A percentile compares a stretch with the other conserved stretches of the same genome.
phyloP scores from a whole-genome alignment of 2,113 vertebrate species.

The Anser cygnoides region DNA sequence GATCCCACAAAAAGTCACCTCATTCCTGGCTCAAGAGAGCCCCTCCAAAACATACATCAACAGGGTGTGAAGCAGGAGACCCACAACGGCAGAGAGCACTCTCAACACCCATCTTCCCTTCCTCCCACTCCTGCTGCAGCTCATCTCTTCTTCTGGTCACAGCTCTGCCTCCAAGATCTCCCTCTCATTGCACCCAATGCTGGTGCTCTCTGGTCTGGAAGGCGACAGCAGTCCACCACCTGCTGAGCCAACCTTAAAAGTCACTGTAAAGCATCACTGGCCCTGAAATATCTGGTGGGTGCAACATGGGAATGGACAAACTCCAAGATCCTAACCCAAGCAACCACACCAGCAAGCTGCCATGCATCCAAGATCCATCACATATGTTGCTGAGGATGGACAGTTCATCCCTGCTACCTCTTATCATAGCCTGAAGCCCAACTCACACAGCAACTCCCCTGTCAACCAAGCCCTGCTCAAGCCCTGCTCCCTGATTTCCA shows the following conservation, averaged over 20 bases:
- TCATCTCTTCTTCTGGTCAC: not conserved
- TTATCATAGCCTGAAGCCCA: not conserved
- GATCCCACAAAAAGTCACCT: not conserved
- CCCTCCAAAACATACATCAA: not conserved
- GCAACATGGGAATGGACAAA: not conserved
- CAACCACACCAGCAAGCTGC: not conserved
- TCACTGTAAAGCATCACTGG: not conserved
- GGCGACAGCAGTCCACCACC: not conserved
- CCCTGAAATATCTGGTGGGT: not conserved
- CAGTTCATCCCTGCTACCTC: not conserved
- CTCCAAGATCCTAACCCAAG: not conserved
- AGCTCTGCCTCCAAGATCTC: not conserved
- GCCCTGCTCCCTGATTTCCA: not conserved
- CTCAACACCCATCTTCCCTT: not conserved
- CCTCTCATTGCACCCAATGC: not conserved
- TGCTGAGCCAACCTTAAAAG: not conserved
- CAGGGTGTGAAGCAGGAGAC: not conserved
- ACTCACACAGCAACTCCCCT: not conserved
- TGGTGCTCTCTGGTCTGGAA: not conserved
- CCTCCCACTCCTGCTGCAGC: not conserved
- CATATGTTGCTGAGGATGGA: fast-evolving
- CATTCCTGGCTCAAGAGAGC: not conserved
- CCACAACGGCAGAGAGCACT: not conserved
- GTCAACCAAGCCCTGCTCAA: not conserved
- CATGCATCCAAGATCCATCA: not conserved